phyloP scores from a whole-genome alignment of 2,888 invertebrate genomes.

The Eupelmus urozonus region DNA sequence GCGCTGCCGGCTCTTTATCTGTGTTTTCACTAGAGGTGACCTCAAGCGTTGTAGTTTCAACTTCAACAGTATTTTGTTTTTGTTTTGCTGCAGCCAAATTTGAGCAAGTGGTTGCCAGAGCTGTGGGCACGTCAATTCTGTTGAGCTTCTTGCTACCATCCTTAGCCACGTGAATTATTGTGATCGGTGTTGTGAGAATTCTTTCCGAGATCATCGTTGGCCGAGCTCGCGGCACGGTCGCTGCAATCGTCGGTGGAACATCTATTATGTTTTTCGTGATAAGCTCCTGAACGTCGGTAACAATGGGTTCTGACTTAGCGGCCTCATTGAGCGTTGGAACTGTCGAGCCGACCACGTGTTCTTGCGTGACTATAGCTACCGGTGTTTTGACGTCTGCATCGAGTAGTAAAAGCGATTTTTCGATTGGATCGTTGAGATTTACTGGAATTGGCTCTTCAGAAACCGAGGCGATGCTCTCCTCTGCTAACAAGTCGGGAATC shows the following conservation, averaged over 20 bases:
- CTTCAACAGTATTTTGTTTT: background rate
- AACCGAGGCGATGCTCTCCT: background rate
- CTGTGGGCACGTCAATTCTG: conserved; percentile 38
- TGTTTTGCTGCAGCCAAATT: background rate
- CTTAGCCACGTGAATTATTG: conserved; percentile 44
- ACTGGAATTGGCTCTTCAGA: conserved; percentile 4
- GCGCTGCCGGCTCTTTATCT: background rate
- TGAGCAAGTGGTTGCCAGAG: background rate
- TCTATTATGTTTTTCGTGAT: background rate
- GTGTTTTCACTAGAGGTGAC: background rate
- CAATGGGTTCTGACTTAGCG: background rate
- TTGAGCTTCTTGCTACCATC: conserved; percentile 50
- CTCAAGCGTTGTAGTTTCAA: background rate
- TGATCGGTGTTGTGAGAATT: conserved; percentile 55
- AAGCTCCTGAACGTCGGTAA: conserved; percentile 19
- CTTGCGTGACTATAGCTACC: background rate
- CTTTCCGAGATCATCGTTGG: conserved; percentile 53
- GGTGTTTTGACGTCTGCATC: conserved; percentile 17
- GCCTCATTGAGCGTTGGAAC: background rate
- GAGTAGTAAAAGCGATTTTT: conserved; percentile 51
- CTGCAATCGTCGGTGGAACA: background rate
- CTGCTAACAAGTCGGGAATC: conserved; percentile 31
- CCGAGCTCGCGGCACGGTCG: conserved; percentile 21
- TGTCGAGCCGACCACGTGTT: conserved; percentile 6
- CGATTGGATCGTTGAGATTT: conserved; percentile 50